Evolutionary conservation across 2,888 invertebrate species (phyloP), one percentile per base, ranked within the genome.

Genomic region (Beris chalybata): DNA sequence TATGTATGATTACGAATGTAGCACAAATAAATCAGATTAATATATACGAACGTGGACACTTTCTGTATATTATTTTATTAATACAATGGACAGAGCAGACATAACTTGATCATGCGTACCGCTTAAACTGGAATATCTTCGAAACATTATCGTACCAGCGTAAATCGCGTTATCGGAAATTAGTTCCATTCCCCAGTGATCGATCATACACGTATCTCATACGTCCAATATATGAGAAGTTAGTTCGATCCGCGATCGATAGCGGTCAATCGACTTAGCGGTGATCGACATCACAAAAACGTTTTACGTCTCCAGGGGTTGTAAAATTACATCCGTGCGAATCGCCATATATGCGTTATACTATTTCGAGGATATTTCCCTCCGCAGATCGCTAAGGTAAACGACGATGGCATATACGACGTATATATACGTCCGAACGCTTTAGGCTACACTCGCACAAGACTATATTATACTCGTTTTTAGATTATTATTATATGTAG

Each of bases 221-320:
- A 38, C 9, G 9, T 44, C 9, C n/a, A n/a, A 22, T 7, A 47
- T 5, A 13, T 50, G 48, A 61, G 50, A 50, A 61, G 38, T 61
- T 61, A 52, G 50, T 50, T 50, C 61, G 61, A 61, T 61, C 61
- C 50, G 58, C 58, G 22, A 61, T 52, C 61, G 38, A 59, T 61
- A 50, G 61, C 61, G 50, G 52, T 61, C 61, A 61, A 61, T 61
- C 61, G 61, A 64, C 64, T 68, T 66, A 57, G 58, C 58, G 64
- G 58, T 66, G 68, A 68, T 68, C 65, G 63, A 68, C 68, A 66
- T 68, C 66, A 61, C 64, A 66, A 66, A 68, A 63, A 61, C 64
- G 63, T 66, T 66, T 66, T 52, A 53, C 53, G 52, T 64, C 64
- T 68, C 65, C 68, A 54, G 66, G 66, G 68, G 68, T 58, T 53